Evolutionary conservation across 2,113 vertebrate genomes (phyloP), one percentile per base, ranked within the genome.

Genomic region (Perca fluviatilis): DNA sequence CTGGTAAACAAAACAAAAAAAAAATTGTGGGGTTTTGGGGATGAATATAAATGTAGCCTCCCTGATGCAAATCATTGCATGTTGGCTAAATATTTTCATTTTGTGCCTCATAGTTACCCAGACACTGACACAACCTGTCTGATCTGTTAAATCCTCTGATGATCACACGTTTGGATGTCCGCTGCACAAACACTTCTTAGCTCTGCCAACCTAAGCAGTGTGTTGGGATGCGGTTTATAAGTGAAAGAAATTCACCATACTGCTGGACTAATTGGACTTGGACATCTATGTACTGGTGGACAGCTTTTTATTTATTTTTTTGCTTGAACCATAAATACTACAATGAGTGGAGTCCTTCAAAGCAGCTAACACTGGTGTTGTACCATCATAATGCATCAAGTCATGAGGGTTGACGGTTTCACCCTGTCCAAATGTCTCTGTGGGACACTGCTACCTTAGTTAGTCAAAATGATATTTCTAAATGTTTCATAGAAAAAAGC

Each of bases 211-310:
- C 40, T 40, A 40, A 40, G 40, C 40, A 40, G 40, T 40, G 8
- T 9, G 40, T 43, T 30, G 36, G 40, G 64, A 76, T 25, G 27
- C n/a, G 43, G 73, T 85, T 89, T 21, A 70, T 54, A 9, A 73
- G 40, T 5, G 15, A 58, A 63, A 69, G 65, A 74, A 49, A 78
- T 64, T 76, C 33, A 14, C 19, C 8, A 0, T 69, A 23, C 46
- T 56, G 53, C 10, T 6, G 30, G 69, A 65, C 69, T 84, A 84
- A 87, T 80, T 80, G 64, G 50, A 69, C 63, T 25, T 79, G 56
- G 65, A 66, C 54, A 16, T 74, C 11, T 51, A 65, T 7, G 8
- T 10, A 11, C 50, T 56, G 57, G 47, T 64, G 64, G 15, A 61
- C 68, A 36, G 75, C 56, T 66, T 76, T 75, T 51, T n/a, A n/a